Base-by-base conservation (phyloP, 1,140 invertebrate genomes). In the Papilio polyxenes region DNA sequence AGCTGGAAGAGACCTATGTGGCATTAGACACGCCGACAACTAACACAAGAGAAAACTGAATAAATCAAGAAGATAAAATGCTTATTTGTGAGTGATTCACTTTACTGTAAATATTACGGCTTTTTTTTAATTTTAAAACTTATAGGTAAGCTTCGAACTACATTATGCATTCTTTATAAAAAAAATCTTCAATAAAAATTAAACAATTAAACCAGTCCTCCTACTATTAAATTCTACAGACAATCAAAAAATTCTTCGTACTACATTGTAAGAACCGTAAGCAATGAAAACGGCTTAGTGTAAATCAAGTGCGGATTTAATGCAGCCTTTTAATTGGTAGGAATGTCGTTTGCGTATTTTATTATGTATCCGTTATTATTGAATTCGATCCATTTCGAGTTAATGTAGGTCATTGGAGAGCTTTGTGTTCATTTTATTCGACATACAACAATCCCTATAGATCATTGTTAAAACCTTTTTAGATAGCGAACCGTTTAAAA, bases 321-420 rank as follows among this genome's bases (percentile, higher is more conserved):
- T 87, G 82, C 82, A 88, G 87, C 82, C 72, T 83, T 87, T 88
- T 91, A 90, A 90, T 89, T 88, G 85, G 83, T 85, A 82, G 83
- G 83, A 86, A 89, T 87, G 83, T 82, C 62, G 83, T 78, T 84
- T 83, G 85, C 82, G 85, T 86, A 86, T 87, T 87, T 87, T 86
- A 86, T 84, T 86, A 85, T 77, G 56, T 74, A 79, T 85, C 75
- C 75, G 75, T 49, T 77, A 56, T 81, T 86, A 87, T 87, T 87
- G 80, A 85, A 85, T 85, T 87, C 75, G 84, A 83, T 86, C 84
- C 83, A 87, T 87, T 90, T 88, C 84, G 65, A 86, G 85, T 84
- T 75, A 84, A 87, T 82, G 83, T 85, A 80, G 83, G 85, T 89
- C 84, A 86, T 75, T 11, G 13, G 17, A 37, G 20, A 31, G 65